Conservation (phyloP, 1,140 invertebrate genomes). For the Pantala flavescens region DNA sequence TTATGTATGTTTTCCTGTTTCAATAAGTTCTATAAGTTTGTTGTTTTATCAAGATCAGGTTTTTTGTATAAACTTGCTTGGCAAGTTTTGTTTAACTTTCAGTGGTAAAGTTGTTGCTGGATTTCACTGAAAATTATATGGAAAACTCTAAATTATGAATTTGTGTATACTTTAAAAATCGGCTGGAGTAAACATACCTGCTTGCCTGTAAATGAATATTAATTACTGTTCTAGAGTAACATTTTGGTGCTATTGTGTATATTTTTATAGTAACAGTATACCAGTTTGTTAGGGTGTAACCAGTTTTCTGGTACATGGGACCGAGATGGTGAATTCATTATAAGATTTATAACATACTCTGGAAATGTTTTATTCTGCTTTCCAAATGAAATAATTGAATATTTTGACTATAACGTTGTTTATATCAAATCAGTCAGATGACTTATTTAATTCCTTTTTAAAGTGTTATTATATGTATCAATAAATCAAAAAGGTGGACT, state of each 20-base stretch:
- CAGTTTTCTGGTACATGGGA: not conserved
- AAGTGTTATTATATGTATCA: not conserved
- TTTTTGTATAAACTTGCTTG: too few relatives aligned
- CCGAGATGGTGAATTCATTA: not conserved
- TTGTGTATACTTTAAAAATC: not conserved
- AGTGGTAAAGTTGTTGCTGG: too few relatives aligned
- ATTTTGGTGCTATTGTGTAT: constrained; percentile 6
- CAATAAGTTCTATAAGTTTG: too few relatives aligned
- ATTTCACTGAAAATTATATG: too few relatives aligned
- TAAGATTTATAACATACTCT: not conserved
- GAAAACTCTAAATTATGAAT: not conserved
- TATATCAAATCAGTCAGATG: not conserved
- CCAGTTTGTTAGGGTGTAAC: not conserved
- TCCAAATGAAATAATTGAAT: not conserved
- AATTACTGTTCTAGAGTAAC: constrained; percentile 1
- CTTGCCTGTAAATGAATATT: not conserved
- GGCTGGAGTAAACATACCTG: not conserved
- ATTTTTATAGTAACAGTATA: constrained; percentile 9
- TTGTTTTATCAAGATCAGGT: too few relatives aligned
- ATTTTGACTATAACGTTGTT: not conserved
- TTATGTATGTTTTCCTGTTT: too few relatives aligned
- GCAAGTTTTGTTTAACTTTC: too few relatives aligned
- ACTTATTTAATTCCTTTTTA: not conserved
- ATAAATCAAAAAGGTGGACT: not conserved
- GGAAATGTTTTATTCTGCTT: not conserved